Conservation (phyloP, 1,140 invertebrate genomes). For the Uloborus diversus region DNA sequence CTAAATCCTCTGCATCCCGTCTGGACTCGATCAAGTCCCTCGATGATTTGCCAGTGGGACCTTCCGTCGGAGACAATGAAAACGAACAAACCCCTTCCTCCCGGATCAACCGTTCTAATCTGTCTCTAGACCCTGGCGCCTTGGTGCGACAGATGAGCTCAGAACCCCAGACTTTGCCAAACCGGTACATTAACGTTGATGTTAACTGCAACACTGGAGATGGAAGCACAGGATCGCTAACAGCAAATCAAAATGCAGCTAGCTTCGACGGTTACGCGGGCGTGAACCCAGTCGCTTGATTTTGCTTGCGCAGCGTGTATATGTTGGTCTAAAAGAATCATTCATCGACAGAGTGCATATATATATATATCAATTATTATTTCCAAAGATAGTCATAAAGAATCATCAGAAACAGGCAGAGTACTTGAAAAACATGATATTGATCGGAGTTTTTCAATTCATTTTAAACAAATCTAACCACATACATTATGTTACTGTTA, state of each 20-base stretch:
- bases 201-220: slow-evolving; percentile 51
- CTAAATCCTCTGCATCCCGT: background rate
- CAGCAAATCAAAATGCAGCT: slow-evolving; percentile 1
- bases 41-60: slow-evolving; percentile 40
- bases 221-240: background rate
- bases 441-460: too few relatives aligned
- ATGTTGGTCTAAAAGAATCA: too few relatives aligned
- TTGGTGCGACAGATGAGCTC: slow-evolving; percentile 59
- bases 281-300: slow-evolving; percentile 50
- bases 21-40: slow-evolving; percentile 13
- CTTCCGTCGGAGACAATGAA: slow-evolving; percentile 50
- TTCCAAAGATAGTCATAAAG: too few relatives aligned
- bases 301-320: background rate
- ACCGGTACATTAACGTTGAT: slow-evolving; percentile 56
- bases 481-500: too few relatives aligned
- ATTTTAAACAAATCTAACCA: too few relatives aligned
- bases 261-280: slow-evolving; percentile 36
- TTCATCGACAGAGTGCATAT: too few relatives aligned
- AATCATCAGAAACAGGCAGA: too few relatives aligned
- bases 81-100: slow-evolving; percentile 53
- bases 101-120: slow-evolving; percentile 61
- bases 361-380: too few relatives aligned
- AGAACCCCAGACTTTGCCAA: background rate
- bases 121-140: slow-evolving; percentile 68
- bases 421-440: too few relatives aligned